These are phyloP conservation scores for Choristoneura rosaceana DNA, from an alignment of 2,888 invertebrate species.

Conservation along the genomic window DNA sequence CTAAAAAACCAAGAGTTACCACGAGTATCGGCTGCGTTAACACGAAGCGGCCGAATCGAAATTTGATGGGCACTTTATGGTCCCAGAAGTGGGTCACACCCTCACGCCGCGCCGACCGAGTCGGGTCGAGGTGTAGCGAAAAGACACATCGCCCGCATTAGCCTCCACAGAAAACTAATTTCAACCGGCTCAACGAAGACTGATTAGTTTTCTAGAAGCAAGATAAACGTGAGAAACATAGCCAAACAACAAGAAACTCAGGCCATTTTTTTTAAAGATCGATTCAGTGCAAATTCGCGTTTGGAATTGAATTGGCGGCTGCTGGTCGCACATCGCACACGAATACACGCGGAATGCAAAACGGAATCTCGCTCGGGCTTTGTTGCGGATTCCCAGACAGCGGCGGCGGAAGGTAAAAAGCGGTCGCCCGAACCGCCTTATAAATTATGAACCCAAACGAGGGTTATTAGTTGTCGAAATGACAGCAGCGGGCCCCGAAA, in stretches of 20 bases:
- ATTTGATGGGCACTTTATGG: constrained; percentile 77
- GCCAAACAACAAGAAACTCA: constrained; percentile 51
- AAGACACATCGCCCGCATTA: constrained; percentile 21
- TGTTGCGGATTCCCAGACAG: constrained; percentile 84
- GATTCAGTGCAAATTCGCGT: constrained; percentile 66
- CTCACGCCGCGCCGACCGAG: constrained; percentile 42
- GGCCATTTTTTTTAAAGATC: constrained; percentile 57
- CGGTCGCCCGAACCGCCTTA: constrained; percentile 75
- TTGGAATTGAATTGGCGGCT: constrained; percentile 67
- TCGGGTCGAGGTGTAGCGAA: constrained; percentile 9
- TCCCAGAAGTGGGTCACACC: constrained; percentile 73
- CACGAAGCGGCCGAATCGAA: constrained; percentile 66
- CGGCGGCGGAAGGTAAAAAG: constrained; percentile 77
- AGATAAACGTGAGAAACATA: constrained; percentile 56
- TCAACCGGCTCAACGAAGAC: constrained; percentile 34
- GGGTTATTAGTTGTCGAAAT: constrained; percentile 78
- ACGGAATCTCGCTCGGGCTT: constrained; percentile 79
- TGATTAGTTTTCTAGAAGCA: constrained; percentile 41
- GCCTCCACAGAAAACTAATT: constrained; percentile 35
- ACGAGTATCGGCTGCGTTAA: constrained; percentile 58
- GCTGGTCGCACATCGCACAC: constrained; percentile 67
- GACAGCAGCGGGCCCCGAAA: constrained; percentile 61
- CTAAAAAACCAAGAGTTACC: constrained; percentile 72
- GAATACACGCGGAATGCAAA: constrained; percentile 78
- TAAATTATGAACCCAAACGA: constrained; percentile 73